A percentile compares a stretch with the other conserved stretches of the same genome.
These are phyloP conservation scores for Pygoscelis adeliae DNA, from an alignment of 2,113 vertebrate genomes.

Conservation along the genomic window DNA sequence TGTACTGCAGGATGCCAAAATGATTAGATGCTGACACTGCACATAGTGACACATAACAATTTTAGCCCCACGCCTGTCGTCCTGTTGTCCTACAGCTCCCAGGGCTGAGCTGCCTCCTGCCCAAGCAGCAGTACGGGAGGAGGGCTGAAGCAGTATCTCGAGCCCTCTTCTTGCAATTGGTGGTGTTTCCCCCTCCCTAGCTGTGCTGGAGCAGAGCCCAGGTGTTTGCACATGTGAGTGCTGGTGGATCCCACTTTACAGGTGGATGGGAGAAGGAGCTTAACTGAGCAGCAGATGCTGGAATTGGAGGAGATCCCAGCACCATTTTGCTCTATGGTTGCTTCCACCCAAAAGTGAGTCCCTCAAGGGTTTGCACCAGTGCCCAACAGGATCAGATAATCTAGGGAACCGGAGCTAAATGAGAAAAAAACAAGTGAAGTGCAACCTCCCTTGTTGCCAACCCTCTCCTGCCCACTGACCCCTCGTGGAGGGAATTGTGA, in stretches of 20 bases:
- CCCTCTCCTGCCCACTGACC: neutral
- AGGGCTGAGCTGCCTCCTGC: neutral
- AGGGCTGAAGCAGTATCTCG: neutral
- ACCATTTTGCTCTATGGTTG: neutral
- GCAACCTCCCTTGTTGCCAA: neutral
- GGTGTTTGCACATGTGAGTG: neutral
- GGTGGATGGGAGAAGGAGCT: neutral
- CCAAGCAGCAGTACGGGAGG: neutral
- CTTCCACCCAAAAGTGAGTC: neutral
- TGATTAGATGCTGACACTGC: neutral
- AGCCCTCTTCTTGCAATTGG: neutral
- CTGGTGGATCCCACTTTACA: neutral
- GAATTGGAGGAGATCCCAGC: neutral
- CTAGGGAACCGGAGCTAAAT: neutral
- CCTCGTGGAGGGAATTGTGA: neutral
- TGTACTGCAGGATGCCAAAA: neutral
- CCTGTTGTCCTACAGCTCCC: neutral
- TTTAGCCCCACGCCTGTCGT: fast-evolving
- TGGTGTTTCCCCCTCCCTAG: neutral
- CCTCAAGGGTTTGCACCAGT: fast-evolving
- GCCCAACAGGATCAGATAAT: neutral
- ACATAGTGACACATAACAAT: no score
- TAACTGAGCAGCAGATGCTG: neutral
- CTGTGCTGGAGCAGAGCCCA: neutral
- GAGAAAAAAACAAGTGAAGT: neutral